These are phyloP conservation scores for Zaprionus vittiger DNA, from an alignment of 1,140 invertebrate genomes.

Conservation along the genomic window DNA sequence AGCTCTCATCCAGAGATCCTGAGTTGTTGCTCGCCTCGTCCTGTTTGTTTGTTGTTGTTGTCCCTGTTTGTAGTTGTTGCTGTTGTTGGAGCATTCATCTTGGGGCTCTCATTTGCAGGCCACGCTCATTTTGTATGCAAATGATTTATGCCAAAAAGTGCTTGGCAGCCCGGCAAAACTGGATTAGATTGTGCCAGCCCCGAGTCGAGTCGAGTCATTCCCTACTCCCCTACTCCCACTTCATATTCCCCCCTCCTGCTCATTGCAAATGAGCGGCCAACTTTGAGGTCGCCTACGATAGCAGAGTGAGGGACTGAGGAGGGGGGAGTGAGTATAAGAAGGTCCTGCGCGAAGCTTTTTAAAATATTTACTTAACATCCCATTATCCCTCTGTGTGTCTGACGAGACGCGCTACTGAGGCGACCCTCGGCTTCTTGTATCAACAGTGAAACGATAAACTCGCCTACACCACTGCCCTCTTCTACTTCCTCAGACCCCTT, in stretches of 20 bases:
- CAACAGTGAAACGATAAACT: constrained; percentile 83
- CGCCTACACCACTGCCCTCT: constrained; percentile 38
- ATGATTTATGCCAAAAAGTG: constrained; percentile 83
- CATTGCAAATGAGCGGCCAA: constrained; percentile 65
- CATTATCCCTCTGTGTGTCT: constrained; percentile 71
- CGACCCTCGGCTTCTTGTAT: constrained; percentile 71
- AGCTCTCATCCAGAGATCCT: constrained; percentile 32
- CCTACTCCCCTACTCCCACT: constrained; percentile 10
- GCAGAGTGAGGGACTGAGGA: background rate
- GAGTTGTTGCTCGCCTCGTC: constrained; percentile 49
- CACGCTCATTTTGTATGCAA: constrained; percentile 83
- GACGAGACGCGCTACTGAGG: constrained; percentile 31
- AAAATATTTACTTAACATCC: constrained; percentile 83
- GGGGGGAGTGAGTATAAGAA: background rate
- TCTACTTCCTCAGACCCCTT: background rate
- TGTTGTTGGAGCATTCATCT: constrained; percentile 69
- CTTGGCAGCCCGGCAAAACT: constrained; percentile 68
- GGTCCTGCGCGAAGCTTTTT: constrained; percentile 49
- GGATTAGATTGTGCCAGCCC: constrained; percentile 74
- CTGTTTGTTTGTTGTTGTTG: constrained; percentile 26
- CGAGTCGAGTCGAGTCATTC: constrained; percentile 51
- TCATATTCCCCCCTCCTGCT: background rate
- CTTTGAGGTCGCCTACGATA: constrained; percentile 63
- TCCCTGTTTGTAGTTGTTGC: constrained; percentile 43
- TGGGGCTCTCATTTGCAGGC: constrained; percentile 71